Conservation (phyloP, 2,797 vertebrate species). For the Cottoperca gobio region DNA sequence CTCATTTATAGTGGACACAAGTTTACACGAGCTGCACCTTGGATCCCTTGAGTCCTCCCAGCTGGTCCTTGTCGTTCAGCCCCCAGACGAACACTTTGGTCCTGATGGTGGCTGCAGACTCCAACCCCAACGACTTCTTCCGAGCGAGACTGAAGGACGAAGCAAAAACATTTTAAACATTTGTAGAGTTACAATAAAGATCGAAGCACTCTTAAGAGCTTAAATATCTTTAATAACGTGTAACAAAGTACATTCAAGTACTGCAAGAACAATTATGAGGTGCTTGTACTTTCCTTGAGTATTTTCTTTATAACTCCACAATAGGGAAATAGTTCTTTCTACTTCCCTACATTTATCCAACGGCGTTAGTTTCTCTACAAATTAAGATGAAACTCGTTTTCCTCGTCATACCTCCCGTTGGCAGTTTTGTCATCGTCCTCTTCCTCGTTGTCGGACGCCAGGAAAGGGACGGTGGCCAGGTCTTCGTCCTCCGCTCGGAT, state of each 20-base stretch:
- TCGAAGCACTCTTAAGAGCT: not conserved
- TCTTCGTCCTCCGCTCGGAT: constrained; percentile 97
- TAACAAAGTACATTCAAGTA: too few relatives aligned
- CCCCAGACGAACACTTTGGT: constrained; percentile 99
- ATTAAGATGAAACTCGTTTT: too few relatives aligned
- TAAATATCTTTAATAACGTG: not conserved
- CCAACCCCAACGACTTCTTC: constrained; percentile 92
- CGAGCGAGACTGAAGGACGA: constrained; percentile 87
- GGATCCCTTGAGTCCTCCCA: constrained; percentile 97
- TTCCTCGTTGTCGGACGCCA: constrained; percentile 98
- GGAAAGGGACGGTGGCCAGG: constrained; percentile 95
- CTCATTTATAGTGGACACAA: not conserved
- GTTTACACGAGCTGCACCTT: constrained; percentile 86
- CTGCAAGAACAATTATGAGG: too few relatives aligned
- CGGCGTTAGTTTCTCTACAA: too few relatives aligned
- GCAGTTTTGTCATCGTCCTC: constrained; percentile 96
- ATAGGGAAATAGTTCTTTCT: too few relatives aligned
- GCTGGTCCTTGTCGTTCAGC: constrained; percentile 97
- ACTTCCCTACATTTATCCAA: too few relatives aligned
- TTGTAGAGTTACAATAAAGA: too few relatives aligned
- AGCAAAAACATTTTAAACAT: too few relatives aligned
- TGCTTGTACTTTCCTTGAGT: too few relatives aligned
- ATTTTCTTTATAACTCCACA: too few relatives aligned
- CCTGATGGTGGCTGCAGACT: constrained; percentile 95
- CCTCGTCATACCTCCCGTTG: constrained; percentile 87